Conservation (phyloP, 2,888 invertebrate species). For the Parapristionchus giblindavisi region DNA sequence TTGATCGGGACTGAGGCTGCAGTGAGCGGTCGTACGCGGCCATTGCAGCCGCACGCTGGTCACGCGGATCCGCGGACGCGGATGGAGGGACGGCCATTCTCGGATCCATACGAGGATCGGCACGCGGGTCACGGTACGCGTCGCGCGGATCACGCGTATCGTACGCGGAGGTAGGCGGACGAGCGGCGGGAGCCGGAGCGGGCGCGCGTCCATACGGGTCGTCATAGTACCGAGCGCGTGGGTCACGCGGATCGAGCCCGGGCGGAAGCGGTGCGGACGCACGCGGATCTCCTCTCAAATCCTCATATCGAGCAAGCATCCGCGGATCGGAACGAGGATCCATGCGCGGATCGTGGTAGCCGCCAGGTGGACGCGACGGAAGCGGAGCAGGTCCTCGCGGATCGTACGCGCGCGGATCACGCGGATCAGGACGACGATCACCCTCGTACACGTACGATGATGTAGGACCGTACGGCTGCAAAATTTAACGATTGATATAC, state of each 20-base stretch:
- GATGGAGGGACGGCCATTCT: no score
- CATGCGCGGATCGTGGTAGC: slow-evolving; percentile 15
- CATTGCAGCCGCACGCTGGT: neutral
- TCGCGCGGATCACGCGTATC: neutral
- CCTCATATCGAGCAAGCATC: neutral
- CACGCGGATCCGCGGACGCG: slow-evolving; percentile 29
- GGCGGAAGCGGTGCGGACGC: no score
- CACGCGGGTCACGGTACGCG: neutral
- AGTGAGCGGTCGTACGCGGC: neutral
- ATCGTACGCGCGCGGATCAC: neutral
- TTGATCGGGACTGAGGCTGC: no score
- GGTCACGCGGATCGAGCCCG: neutral
- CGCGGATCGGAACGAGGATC: slow-evolving; percentile 5
- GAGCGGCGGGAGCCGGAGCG: neutral
- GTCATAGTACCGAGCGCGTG: slow-evolving; percentile 16
- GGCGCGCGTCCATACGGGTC: slow-evolving; percentile 1
- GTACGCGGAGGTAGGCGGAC: neutral
- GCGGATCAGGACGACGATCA: slow-evolving; percentile 4
- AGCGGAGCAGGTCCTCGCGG: neutral
- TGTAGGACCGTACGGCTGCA: slow-evolving; percentile 1
- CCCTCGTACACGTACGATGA: slow-evolving; percentile 22
- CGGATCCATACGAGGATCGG: no score
- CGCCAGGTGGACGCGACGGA: neutral
- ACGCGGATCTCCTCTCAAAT: neutral
- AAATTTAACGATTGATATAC: no score